Evolutionary conservation across 2,113 vertebrate species (phyloP).

Genomic region (Phylloscopus trochiloides): DNA sequence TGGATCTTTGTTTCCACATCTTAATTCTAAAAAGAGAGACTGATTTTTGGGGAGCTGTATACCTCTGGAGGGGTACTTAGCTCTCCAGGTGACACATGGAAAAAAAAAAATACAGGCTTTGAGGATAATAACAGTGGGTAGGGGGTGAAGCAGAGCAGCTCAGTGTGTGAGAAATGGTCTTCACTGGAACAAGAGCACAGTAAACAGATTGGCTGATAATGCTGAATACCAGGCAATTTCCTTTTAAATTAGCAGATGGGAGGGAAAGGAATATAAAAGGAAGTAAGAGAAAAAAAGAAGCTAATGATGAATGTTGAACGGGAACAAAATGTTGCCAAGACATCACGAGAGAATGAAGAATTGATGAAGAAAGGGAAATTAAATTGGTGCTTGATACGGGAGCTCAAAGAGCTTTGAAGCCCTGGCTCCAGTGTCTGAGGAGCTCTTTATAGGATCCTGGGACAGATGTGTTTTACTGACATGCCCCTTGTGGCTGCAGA

Average conservation of each 20-base stretch:
- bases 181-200: slow-evolving; percentile 19
- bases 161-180: slow-evolving; percentile 35
- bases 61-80: background rate
- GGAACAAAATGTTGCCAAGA: slow-evolving; percentile 62
- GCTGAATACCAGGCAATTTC: slow-evolving; percentile 49
- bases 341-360: slow-evolving; percentile 45
- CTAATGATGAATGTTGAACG: slow-evolving; percentile 32
- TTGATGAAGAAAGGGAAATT: slow-evolving; percentile 51
- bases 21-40: background rate
- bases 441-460: background rate
- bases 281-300: slow-evolving; percentile 29
- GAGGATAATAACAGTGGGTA: background rate
- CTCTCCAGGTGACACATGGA: background rate
- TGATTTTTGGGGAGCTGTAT: background rate
- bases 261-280: slow-evolving; percentile 59
- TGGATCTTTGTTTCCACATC: background rate
- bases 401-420: background rate
- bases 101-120: background rate
- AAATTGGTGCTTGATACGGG: background rate
- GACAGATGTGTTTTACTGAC: background rate
- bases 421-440: background rate
- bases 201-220: slow-evolving; percentile 62
- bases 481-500: background rate
- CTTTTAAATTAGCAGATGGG: slow-evolving; percentile 66
- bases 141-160: background rate